Base-by-base conservation (phyloP, 2,113 vertebrate genomes). In the Nothoprocta perdicaria region DNA sequence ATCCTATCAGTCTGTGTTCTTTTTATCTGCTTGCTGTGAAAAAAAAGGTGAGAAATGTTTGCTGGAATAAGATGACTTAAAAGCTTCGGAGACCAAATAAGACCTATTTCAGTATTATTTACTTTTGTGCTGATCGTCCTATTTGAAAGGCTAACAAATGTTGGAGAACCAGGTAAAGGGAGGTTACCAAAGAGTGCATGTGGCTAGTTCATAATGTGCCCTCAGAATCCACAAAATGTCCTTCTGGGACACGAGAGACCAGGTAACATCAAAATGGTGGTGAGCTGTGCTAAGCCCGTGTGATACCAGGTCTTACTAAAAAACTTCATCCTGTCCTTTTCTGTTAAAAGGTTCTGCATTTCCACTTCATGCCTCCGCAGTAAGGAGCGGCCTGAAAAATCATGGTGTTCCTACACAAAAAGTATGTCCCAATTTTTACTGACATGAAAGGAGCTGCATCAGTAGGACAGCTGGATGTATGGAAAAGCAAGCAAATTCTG, bases 391-490 rank as follows among this genome's bases (percentile, higher is more conserved):
- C 75, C 79, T 85, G 75, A 83, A 80, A 92, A 87, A 87, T 77
- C 17, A 40, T 29, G 58, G 21, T 4, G 16, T 67, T 93, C 90
- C 93, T 80, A 61, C 53, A 73, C 31, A 82, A 81, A 94, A 90
- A 55, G 27, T 77, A 71, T 66, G 89, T 85, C 72, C 55, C 63
- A 46, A 33, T 93, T 96, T 95, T 94, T 60, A 69, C 40, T 77
- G 71, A 75, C 52, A 48, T 68, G 81, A 91, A 89, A 46, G 46
- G n/a, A 81, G 29, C 53, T 65, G 72, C 91, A 93, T 69, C 84
- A 89, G n/a, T 11, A 80, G 68, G 50, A 76, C 81, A 94, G 84
- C 78, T 85, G 27, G 19, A 27, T 50, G 27, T 62, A 87, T 1
- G 76, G 60, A 85, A 88, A 80, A 82, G 52, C 45, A 61, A 88